Base-by-base conservation (phyloP, 35 echinoderm and acorn worm genomes). In the Lytechinus pictus region DNA sequence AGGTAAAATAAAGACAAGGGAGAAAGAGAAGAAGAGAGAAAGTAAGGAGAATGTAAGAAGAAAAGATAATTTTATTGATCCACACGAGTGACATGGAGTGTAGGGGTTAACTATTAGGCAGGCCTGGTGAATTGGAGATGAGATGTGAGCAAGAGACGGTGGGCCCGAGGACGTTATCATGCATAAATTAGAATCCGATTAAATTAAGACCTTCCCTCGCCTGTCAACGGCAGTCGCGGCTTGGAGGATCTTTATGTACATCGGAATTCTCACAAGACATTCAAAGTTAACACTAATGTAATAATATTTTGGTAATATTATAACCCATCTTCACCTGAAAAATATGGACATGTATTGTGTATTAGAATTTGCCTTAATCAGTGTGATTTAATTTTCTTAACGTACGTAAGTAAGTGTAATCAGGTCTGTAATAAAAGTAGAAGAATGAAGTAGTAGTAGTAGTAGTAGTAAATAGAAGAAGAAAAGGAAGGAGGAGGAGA, bases 161-260 rank as follows among this genome's bases (percentile, higher is more conserved):
- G n/a, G 14, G 66, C 66, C 21, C 66, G 19, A 79, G 66, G 66
- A 79, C 66, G 66, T 24, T 79, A 7, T 79, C 16, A 79, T 79
- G 66, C 66, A 79, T 79, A 79, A 79, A 79, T 79, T 79, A 79
- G 66, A 79, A 79, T 79, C 66, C 66, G 66, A 79, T 79, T 79
- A 79, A 24, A 79, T 79, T 79, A 58, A 79, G 66, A 79, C 19
- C 66, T 24, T 16, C 14, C 66, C 66, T 79, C 6, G 8, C 19
- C 66, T 79, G 7, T 16, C 66, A 79, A 6, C 19, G n/a, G 66
- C 66, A 79, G n/a, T 79, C 33, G 33, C 33, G 33, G 66, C 66
- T 79, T 79, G 61, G 3, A 71, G 24, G 61, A 71, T 71, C 33
- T 44, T 44, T 44, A 44, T 0, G 61, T 71, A 3, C 12, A 71